These are phyloP conservation scores for Iphiclides podalirius DNA, from an alignment of 2,888 invertebrate genomes.

Conservation along the genomic window DNA sequence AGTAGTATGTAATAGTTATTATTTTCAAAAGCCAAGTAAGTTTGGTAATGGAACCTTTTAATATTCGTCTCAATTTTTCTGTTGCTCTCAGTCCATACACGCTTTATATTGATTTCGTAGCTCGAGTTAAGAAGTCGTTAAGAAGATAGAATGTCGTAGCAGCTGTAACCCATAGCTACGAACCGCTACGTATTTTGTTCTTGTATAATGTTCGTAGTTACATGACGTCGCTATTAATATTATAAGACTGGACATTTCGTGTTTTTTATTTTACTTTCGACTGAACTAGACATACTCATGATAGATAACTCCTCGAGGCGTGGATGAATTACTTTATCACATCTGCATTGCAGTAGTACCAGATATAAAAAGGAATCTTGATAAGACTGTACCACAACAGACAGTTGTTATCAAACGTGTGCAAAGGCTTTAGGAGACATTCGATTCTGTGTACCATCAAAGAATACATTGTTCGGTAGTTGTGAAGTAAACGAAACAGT, in stretches of 20 bases:
- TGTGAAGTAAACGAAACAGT: conserved; percentile 1
- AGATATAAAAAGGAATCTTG: neutral
- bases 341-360: conserved; percentile 16
- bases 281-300: no score
- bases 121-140: neutral
- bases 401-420: neutral
- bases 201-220: no score
- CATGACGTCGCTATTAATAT: no score
- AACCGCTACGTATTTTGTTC: neutral
- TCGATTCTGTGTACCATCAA: conserved; percentile 1
- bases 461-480: neutral
- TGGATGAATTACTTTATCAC: no score
- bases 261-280: no score
- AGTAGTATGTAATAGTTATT: no score
- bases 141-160: no score
- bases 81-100: neutral
- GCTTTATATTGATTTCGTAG: neutral
- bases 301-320: no score
- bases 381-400: conserved; percentile 6
- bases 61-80: neutral
- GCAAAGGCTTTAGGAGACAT: neutral
- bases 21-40: neutral
- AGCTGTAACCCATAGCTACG: conserved; percentile 1
- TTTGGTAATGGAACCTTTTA: neutral
- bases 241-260: no score